A percentile compares a stretch with the other conserved stretches of the same genome.
phyloP scores from a whole-genome alignment of 1,140 invertebrate genomes.

The Drosophila ficusphila region DNA sequence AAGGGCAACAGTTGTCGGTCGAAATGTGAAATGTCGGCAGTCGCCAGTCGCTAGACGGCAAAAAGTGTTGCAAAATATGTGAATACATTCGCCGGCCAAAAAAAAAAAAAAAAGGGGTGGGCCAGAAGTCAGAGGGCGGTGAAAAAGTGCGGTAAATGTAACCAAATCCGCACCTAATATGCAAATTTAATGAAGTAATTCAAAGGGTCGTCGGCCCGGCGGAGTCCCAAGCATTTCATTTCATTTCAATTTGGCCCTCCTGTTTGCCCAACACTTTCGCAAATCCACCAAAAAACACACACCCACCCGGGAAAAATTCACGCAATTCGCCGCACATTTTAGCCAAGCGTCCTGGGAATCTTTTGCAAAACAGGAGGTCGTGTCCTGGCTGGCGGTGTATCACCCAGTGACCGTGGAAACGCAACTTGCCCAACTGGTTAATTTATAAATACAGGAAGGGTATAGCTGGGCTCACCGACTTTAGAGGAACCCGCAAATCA shows the following conservation, averaged over 20 bases:
- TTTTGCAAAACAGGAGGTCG: background rate
- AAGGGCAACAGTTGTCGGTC: slow-evolving; percentile 6
- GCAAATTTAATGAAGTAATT: slow-evolving; percentile 83
- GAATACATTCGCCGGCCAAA: background rate
- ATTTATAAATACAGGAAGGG: slow-evolving; percentile 60
- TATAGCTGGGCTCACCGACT: too few species aligned
- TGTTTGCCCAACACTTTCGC: slow-evolving; percentile 59
- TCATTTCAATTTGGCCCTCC: slow-evolving; percentile 66
- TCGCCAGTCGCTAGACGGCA: too few species aligned
- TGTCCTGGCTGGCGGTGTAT: background rate
- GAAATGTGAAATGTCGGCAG: too few species aligned
- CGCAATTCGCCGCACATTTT: slow-evolving; percentile 79
- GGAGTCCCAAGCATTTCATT: slow-evolving; percentile 40
- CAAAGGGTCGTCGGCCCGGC: slow-evolving; percentile 56
- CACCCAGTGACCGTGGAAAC: background rate
- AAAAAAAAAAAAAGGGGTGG: slow-evolving; percentile 7
- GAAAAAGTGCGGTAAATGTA: slow-evolving; percentile 69
- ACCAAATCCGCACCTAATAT: slow-evolving; percentile 79
- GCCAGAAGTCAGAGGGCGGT: slow-evolving; percentile 8
- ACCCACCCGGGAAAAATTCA: slow-evolving; percentile 59
- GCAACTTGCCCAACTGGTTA: slow-evolving; percentile 62
- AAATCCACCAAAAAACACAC: slow-evolving; percentile 1
- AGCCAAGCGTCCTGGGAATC: slow-evolving; percentile 27
- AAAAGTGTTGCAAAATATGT: slow-evolving; percentile 16
- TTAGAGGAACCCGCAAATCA: too few species aligned